phyloP scores from a whole-genome alignment of 2,888 invertebrate species.

The Antitype chi region DNA sequence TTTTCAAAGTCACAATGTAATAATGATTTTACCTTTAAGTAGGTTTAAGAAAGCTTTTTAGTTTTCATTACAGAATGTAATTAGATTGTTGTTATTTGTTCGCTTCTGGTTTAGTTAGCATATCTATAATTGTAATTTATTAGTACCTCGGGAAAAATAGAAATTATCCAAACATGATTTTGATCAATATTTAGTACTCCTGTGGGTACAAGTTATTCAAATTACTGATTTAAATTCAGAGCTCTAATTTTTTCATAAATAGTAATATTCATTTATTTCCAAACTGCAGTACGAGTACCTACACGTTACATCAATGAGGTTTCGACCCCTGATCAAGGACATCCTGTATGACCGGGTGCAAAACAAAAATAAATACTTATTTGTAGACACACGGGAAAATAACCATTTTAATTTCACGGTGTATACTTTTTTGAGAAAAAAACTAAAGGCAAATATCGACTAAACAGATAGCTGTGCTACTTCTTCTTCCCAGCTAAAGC shows the following conservation, averaged over 20 bases:
- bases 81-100: neutral
- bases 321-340: too few species aligned
- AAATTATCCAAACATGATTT: constrained; percentile 47
- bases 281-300: too few species aligned
- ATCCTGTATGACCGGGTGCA: too few species aligned
- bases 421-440: too few species aligned
- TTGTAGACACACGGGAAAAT: too few species aligned
- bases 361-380: too few species aligned
- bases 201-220: constrained; percentile 14
- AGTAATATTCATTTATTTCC: neutral
- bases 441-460: too few species aligned
- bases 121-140: constrained; percentile 20
- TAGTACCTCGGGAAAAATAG: constrained; percentile 25
- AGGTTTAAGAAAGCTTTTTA: neutral
- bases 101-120: neutral
- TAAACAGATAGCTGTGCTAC: too few species aligned
- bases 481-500: too few species aligned
- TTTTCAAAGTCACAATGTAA: neutral
- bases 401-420: too few species aligned
- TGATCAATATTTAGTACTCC: constrained; percentile 43
- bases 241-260: neutral
- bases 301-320: too few species aligned
- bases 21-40: neutral
- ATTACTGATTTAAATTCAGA: constrained; percentile 11
- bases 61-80: neutral